These are phyloP conservation scores for Diphyllodes magnificus DNA, from an alignment of 2,113 vertebrate genomes.

Conservation along the genomic window DNA sequence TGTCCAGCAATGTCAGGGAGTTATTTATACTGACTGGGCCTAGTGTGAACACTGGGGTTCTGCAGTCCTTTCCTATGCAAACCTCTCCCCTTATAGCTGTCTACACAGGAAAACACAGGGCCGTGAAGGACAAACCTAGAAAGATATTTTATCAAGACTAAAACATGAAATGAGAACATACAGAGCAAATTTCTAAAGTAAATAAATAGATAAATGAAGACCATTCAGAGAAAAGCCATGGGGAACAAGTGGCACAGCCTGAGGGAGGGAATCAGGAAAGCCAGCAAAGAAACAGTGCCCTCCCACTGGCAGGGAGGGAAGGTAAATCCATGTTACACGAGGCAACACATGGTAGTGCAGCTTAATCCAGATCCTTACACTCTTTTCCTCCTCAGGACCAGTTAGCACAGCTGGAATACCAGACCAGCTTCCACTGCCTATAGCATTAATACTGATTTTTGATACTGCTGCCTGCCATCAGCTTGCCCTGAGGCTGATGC, in stretches of 20 bases:
- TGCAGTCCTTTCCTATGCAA: background rate
- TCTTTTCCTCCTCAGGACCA: background rate
- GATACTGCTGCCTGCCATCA: background rate
- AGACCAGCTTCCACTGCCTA: background rate
- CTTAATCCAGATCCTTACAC: background rate
- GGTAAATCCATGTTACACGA: background rate
- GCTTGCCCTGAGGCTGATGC: background rate
- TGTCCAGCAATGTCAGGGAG: accelerated
- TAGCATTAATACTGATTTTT: background rate
- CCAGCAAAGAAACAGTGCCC: background rate
- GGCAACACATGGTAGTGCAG: background rate
- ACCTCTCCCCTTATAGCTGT: background rate
- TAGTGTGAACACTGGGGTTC: background rate
- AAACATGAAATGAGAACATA: background rate
- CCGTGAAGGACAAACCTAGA: background rate
- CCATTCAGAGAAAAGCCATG: background rate
- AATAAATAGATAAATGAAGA: background rate
- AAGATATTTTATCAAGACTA: background rate
- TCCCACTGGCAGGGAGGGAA: background rate
- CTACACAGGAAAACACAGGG: background rate
- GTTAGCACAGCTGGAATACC: background rate
- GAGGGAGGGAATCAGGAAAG: background rate
- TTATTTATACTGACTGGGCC: background rate
- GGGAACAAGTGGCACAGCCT: background rate
- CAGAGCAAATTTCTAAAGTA: background rate